These are phyloP conservation scores for Bungarus multicinctus DNA, from an alignment of 2,113 vertebrate genomes.

Conservation along the genomic window DNA sequence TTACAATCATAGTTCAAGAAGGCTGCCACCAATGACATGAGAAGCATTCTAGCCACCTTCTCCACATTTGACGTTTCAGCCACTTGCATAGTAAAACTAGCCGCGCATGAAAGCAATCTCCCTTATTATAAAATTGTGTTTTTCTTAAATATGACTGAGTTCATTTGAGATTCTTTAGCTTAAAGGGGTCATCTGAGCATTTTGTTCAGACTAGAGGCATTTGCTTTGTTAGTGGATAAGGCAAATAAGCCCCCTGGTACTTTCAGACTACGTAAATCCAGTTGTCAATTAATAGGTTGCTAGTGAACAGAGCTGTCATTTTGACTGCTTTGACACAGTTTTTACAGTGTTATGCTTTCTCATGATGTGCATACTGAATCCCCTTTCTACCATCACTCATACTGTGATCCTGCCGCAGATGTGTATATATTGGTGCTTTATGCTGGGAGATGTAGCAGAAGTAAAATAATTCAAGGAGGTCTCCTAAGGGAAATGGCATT, in stretches of 20 bases:
- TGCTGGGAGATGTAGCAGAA: conserved; percentile 4
- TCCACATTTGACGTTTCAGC: conserved; percentile 9
- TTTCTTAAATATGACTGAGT: conserved; percentile 27
- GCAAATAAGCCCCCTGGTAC: conserved; percentile 29
- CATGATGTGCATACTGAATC: conserved; percentile 6
- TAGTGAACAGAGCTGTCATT: conserved; percentile 10
- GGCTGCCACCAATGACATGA: neutral
- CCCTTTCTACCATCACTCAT: neutral
- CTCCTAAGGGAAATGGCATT: conserved; percentile 16
- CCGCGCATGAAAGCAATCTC: conserved; percentile 11
- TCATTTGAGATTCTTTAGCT: conserved; percentile 27
- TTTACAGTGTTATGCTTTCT: conserved; percentile 10
- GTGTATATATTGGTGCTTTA: neutral
- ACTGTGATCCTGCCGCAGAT: neutral
- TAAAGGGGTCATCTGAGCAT: conserved; percentile 27
- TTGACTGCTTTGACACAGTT: conserved; percentile 13
- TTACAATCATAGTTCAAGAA: neutral
- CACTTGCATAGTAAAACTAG: conserved; percentile 28
- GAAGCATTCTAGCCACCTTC: neutral
- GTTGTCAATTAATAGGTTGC: conserved; percentile 30
- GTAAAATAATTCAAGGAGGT: conserved; percentile 6
- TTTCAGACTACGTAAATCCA: conserved; percentile 26
- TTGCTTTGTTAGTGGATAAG: conserved; percentile 37
- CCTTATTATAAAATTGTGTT: conserved; percentile 36
- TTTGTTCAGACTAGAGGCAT: conserved; percentile 22